Base-by-base conservation (phyloP, 2,113 vertebrate genomes). In the Hyperopisus bebe region DNA sequence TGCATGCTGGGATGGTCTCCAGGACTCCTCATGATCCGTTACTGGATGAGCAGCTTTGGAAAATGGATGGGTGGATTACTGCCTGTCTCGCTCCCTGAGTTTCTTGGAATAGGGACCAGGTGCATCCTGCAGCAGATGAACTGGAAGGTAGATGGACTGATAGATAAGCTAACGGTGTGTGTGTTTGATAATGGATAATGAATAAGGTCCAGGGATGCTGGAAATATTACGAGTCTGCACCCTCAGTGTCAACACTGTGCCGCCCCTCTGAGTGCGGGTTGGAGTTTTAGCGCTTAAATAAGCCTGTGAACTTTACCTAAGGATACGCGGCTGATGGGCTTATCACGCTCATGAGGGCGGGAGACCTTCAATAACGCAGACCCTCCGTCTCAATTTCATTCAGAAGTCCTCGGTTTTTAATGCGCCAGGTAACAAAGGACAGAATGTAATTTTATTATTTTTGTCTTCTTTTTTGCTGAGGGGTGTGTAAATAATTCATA, bases 341-440 rank as follows among this genome's bases (percentile, higher is more conserved):
- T 89, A 50, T 55, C 5, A 7, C 3, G 24, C 77, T 47, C 15
- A 39, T 35, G 70, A 89, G 50, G 51, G 27, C 17, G 8, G n/a
- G 80, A 44, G 46, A 70, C 89, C 91, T 88, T 88, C 83, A 91
- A 50, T n/a, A 70, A 66, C 50, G 70, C 51, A 35, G 77, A 86
- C 88, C 85, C 86, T 88, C 93, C 92, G 93, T 93, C 93, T 94
- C 94, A 92, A 94, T 95, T 95, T 94, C 92, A 93, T 94, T 95
- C 94, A 94, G 93, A 95, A 96, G 96, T 95, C 95, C 95, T 95
- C 93, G 95, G 94, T 96, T 86, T 96, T 95, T 95, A 94, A 95
- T 96, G 95, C 95, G 91, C 92, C 93, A 94, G 95, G 95, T 96
- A 96, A 95, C 94, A 92, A 90, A 93, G 92, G 95, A 94, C 93